Evolutionary conservation across 37 sponge, comb jelly and placozoan species (phyloP).

Genomic region (Geodia barretti): DNA sequence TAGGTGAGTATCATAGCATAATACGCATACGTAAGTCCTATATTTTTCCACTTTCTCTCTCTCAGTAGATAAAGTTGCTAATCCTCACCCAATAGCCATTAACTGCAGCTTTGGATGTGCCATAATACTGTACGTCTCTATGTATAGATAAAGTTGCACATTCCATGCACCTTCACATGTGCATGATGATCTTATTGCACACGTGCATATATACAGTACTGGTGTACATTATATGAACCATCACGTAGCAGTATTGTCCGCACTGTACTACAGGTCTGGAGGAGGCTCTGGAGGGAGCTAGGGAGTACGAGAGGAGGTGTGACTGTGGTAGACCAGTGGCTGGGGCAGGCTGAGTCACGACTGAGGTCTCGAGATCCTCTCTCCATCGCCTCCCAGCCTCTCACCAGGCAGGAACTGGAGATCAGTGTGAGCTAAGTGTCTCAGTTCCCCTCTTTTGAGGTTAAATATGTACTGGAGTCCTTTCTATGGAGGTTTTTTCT

Average conservation of each 20-base stretch:
- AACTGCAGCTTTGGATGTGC: no score
- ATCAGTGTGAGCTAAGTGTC: conserved; percentile 55
- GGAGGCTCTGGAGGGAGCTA: conserved; percentile 42
- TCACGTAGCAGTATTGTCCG: neutral
- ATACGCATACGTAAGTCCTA: no score
- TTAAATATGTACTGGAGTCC: no score
- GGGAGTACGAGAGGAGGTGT: conserved; percentile 35
- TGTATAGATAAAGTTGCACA: neutral
- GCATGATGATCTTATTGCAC: neutral
- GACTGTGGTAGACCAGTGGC: conserved; percentile 55
- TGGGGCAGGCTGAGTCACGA: conserved; percentile 35
- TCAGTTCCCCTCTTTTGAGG: no score
- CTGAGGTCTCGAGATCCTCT: conserved; percentile 12
- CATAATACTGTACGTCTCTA: conserved; percentile 8
- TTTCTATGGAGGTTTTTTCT: no score
- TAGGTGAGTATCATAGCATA: no score
- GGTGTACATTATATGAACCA: neutral
- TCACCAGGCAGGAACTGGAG: conserved; percentile 44
- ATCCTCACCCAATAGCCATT: no score
- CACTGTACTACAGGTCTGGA: conserved; percentile 19
- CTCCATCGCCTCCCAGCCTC: conserved; percentile 59
- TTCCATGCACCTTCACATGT: neutral
- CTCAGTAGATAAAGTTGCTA: no score
- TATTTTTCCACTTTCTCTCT: no score
- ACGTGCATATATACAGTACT: neutral